A percentile compares a stretch with the other conserved stretches of the same genome.
Conservation (phyloP, 2,888 invertebrate species). For the Apamea anceps region DNA sequence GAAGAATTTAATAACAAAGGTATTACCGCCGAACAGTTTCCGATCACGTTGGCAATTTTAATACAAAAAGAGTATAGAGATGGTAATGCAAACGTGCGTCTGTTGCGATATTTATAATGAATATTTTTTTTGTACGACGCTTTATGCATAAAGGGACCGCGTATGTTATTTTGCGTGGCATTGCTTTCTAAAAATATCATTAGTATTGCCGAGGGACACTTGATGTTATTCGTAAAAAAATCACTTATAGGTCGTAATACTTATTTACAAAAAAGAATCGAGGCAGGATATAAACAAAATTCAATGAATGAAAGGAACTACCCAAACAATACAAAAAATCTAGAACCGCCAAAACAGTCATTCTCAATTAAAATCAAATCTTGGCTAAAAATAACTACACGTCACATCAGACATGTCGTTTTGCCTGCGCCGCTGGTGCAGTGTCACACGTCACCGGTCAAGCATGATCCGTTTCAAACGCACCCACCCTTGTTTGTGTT, state of each 20-base stretch:
- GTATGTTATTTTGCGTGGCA: not conserved
- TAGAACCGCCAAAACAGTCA: constrained; percentile 20
- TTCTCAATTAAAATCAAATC: constrained; percentile 66
- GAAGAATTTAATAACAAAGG: constrained; percentile 72
- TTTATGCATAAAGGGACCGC: constrained; percentile 17
- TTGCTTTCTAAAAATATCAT: not conserved
- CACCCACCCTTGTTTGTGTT: constrained; percentile 73
- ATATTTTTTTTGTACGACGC: constrained; percentile 9
- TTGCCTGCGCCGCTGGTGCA: constrained; percentile 63
- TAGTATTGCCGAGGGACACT: not conserved
- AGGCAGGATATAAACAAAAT: not conserved
- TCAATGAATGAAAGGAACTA: constrained; percentile 25
- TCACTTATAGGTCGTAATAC: not conserved
- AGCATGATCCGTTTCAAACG: constrained; percentile 70
- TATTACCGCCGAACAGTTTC: constrained; percentile 65
- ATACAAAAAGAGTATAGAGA: constrained; percentile 59
- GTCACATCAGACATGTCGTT: constrained; percentile 61
- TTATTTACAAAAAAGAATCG: not conserved
- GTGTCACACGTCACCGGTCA: constrained; percentile 68
- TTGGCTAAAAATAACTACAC: constrained; percentile 58
- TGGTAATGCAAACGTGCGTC: constrained; percentile 64
- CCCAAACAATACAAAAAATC: constrained; percentile 16
- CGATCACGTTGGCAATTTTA: constrained; percentile 70
- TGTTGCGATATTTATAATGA: constrained; percentile 43
- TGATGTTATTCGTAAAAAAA: not conserved